Evolutionary conservation across 2,888 invertebrate species (phyloP).

Genomic region (Eupeodes latifasciatus): DNA sequence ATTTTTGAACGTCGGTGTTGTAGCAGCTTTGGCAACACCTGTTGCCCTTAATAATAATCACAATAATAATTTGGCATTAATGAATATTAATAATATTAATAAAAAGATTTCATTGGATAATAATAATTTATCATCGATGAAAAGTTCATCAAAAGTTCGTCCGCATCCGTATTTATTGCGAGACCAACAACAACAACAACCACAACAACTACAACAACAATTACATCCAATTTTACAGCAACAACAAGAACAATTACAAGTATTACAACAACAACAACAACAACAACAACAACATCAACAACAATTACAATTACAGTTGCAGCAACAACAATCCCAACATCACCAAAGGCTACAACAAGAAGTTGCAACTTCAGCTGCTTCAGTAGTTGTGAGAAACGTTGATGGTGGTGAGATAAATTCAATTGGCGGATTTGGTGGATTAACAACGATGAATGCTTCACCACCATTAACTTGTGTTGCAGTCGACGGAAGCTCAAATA

Average conservation of each 20-base stretch:
- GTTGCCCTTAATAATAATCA: conserved; percentile 41
- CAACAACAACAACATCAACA: conserved; percentile 38
- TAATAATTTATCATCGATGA: conserved; percentile 47
- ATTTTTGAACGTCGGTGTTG: conserved; percentile 68
- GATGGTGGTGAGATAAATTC: conserved; percentile 55
- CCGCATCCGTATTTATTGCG: conserved; percentile 70
- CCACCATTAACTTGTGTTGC: conserved; percentile 19
- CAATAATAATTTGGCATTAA: conserved; percentile 56
- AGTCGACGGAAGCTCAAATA: background rate
- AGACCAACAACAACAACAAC: conserved; percentile 37
- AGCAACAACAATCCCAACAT: conserved; percentile 16
- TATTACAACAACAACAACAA: conserved; percentile 14
- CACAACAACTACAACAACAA: conserved; percentile 23
- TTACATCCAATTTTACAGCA: background rate
- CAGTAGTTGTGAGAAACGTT: conserved; percentile 18
- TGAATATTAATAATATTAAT: conserved; percentile 57
- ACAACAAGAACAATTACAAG: conserved; percentile 1
- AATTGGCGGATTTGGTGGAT: conserved; percentile 65
- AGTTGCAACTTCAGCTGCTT: conserved; percentile 29
- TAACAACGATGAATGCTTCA: conserved; percentile 60
- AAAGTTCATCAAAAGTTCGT: conserved; percentile 60
- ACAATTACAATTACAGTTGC: conserved; percentile 4
- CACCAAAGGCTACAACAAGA: conserved; percentile 19
- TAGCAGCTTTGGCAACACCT: conserved; percentile 60
- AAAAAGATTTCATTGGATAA: conserved; percentile 48